A percentile compares a stretch with the other conserved stretches of the same genome.
Conservation (phyloP, 2,113 vertebrate species). For the Stictonetta naevosa region DNA sequence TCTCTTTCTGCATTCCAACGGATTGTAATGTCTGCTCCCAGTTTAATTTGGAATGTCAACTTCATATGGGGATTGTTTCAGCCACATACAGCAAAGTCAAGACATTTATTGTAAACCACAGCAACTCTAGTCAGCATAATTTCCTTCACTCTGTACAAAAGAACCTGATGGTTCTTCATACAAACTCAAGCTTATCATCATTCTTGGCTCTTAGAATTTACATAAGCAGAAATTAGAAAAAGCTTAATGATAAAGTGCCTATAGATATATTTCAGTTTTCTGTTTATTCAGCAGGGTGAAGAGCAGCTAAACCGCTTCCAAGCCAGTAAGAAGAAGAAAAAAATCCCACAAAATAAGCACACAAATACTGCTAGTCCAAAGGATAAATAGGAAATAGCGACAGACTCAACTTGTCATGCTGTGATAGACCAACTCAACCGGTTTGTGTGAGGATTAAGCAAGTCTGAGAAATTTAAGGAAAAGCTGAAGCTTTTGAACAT, state of each 20-base stretch:
- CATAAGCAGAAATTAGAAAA: not conserved
- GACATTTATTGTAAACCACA: not conserved
- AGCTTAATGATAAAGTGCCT: not conserved
- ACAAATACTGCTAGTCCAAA: not conserved
- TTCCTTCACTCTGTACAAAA: not conserved
- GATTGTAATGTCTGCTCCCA: not conserved
- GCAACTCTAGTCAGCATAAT: not conserved
- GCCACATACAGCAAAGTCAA: not conserved
- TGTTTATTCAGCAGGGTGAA: not conserved
- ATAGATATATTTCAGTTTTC: not conserved
- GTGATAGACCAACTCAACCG: not conserved
- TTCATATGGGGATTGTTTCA: not conserved
- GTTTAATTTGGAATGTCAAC: not conserved
- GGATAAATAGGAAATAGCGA: not conserved
- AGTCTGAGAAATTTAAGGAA: not conserved
- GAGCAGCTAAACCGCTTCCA: not conserved
- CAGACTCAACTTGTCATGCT: not conserved
- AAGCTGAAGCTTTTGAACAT: not conserved
- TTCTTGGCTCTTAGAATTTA: not conserved
- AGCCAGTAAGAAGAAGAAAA: not conserved
- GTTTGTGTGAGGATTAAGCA: not conserved
- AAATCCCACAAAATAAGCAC: not conserved
- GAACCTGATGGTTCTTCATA: not conserved
- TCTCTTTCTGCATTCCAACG: not conserved
- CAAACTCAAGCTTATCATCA: not conserved